Conservation (phyloP, 2,797 vertebrate species). For the Hemibagrus guttatus region DNA sequence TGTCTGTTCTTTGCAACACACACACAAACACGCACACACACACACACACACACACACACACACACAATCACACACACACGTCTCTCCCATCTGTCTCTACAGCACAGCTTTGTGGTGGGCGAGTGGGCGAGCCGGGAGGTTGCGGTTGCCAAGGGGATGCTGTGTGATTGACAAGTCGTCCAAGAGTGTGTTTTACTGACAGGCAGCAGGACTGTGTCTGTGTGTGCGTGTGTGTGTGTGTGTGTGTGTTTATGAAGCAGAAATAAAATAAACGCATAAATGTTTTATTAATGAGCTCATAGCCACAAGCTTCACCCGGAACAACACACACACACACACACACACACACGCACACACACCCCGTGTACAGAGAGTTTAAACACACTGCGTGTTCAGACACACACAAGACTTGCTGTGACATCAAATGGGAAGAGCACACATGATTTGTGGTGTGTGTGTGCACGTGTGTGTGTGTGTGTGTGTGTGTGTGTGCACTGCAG, state of each 20-base stretch:
- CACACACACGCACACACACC: conserved; percentile 24
- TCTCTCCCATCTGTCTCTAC: conserved; percentile 39
- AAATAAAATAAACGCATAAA: conserved; percentile 48
- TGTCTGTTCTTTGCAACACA: not conserved
- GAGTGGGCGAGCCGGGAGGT: conserved; percentile 25
- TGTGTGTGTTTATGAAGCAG: conserved; percentile 27
- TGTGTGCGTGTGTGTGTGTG: conserved; percentile 20
- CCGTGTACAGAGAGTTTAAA: not conserved
- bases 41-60: conserved; percentile 37
- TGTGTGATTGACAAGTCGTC: conserved; percentile 27
- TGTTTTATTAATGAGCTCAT: conserved; percentile 55
- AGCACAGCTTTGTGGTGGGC: conserved; percentile 45
- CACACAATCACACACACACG: conserved; percentile 30
- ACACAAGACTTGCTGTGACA: not conserved
- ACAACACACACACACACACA: conserved; percentile 28
- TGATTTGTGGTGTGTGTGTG: conserved; percentile 23
- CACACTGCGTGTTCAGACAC: not conserved
- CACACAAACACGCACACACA: conserved; percentile 33
- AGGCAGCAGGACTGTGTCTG: not conserved
- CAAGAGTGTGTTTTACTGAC: conserved; percentile 16
- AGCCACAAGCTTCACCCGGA: conserved; percentile 29
- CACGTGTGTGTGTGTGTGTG: conserved; percentile 22
- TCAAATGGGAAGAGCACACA: not conserved
- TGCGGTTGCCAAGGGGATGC: conserved; percentile 25
- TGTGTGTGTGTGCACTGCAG: not conserved